Evolutionary conservation across 2,797 vertebrate species (phyloP), one percentile per base, ranked within the genome.

Genomic region (Sparus aurata): DNA sequence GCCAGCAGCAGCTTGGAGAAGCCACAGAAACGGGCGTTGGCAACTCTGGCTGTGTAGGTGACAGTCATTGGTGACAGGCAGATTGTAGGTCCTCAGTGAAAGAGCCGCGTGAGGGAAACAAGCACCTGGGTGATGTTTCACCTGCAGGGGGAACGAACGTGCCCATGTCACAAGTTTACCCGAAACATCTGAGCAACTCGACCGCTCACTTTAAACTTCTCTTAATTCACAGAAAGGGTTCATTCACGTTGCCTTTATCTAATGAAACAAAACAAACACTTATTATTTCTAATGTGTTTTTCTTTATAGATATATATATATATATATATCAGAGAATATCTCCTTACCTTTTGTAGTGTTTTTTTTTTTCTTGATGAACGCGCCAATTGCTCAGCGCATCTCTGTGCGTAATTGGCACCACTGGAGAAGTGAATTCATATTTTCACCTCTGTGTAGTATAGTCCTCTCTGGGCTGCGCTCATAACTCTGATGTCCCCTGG

Each of bases 11-110:
- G 93, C 83, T 97, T 96, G 69, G 97, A 98, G 92, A 99, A 99
- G 61, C 97, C 97, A 3, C 97, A 97, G 69, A 99, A 98, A 25
- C 97, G 96, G 30, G 97, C 96, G 1, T 97, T 97, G 10, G 98
- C 97, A 34, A 98, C 97, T 17, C 96, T 93, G 41, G 97, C 97
- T 0, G 97, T 98, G 93, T 99, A 99, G 0, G 98, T 98, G 85
- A 98, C 97, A 0, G 98, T 99, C 98, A 98, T 98, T 77, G 63
- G 76, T 58, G 77, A 64, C 73, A 22, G 43, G 11, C 62, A 30
- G 67, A 4, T 16, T 13, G 7, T 12, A 52, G 67, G 25, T 77
- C 63, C 59, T 58, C 75, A 46, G 34, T 1, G 3, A 60, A 46
- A 50, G 4, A 50, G 61, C 68, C 88, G 68, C 15, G 3, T 18